Conservation (phyloP, 2,113 vertebrate genomes). For the Pygoscelis antarcticus region DNA sequence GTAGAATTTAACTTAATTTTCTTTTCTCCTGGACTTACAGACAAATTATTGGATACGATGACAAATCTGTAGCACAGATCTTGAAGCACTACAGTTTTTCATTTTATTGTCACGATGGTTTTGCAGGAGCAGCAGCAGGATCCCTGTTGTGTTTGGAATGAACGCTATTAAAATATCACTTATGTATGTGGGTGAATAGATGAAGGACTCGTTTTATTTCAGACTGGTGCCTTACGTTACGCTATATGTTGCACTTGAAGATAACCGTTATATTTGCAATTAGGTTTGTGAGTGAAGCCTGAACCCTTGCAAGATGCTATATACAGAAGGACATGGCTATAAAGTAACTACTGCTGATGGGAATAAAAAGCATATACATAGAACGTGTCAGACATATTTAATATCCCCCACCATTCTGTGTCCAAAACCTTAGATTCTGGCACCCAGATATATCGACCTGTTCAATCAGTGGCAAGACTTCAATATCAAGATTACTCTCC, state of each 20-base stretch:
- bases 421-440: not conserved
- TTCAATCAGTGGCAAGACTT: conserved; percentile 42
- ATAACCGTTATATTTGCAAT: not conserved
- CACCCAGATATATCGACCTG: conserved; percentile 28
- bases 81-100: not conserved
- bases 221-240: not conserved
- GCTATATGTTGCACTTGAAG: not conserved
- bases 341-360: not conserved
- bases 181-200: not conserved
- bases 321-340: not conserved
- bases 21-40: not conserved
- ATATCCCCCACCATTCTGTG: not conserved
- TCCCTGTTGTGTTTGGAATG: not conserved
- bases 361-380: not conserved
- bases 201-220: not conserved
- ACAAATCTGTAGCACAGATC: conserved; percentile 6
- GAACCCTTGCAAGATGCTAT: not conserved
- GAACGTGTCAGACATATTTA: not conserved
- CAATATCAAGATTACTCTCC: conserved; percentile 47
- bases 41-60: not conserved
- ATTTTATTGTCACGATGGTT: not conserved
- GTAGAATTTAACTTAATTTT: not conserved
- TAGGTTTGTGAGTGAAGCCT: not conserved
- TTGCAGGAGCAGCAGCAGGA: not conserved
- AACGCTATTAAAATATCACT: not conserved